phyloP scores from a whole-genome alignment of 2,797 vertebrate genomes.

The Sebastes minor region DNA sequence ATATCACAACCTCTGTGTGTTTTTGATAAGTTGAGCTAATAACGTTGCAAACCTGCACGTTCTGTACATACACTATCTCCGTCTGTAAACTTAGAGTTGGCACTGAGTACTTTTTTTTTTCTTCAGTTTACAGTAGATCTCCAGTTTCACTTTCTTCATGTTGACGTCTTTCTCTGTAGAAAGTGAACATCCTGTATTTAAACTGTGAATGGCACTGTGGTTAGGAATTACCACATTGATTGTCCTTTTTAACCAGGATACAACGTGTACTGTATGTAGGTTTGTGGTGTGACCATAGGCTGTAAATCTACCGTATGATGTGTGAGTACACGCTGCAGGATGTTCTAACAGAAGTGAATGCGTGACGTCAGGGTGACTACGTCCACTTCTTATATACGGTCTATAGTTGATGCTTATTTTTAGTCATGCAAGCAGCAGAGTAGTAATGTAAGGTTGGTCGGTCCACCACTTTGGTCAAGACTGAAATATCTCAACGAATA shows the following conservation, averaged over 20 bases:
- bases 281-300: background rate
- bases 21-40: constrained; percentile 26
- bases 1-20: background rate
- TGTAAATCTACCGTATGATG: background rate
- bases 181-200: background rate
- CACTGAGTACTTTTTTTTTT: background rate
- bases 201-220: background rate
- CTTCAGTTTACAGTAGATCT: background rate
- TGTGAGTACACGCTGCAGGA: background rate
- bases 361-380: too few species aligned
- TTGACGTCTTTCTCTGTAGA: background rate
- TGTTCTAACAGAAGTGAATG: background rate
- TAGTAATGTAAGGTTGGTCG: background rate
- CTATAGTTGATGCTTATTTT: background rate
- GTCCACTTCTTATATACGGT: too few species aligned
- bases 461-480: background rate
- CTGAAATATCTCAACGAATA: background rate
- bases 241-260: background rate
- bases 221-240: background rate
- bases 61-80: background rate
- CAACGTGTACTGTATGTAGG: background rate
- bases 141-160: background rate
- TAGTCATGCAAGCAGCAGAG: background rate
- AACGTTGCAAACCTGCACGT: constrained; percentile 1
- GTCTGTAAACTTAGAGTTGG: background rate